Conservation (phyloP, 2,113 vertebrate genomes). For the Channa argus region DNA sequence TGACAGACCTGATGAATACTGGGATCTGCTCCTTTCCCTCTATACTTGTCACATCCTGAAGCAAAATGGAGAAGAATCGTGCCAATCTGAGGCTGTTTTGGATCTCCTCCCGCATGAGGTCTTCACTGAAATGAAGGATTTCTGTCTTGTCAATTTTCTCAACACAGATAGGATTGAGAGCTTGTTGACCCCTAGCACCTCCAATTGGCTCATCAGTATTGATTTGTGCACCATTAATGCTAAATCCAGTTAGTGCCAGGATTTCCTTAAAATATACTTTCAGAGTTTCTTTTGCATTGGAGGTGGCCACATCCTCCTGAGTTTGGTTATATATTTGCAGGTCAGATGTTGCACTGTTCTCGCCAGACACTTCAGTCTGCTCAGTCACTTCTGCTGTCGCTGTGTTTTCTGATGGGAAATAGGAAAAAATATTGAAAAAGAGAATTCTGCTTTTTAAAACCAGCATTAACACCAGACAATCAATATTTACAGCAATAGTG, state of each 20-base stretch:
- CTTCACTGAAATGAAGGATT: slow-evolving; percentile 92
- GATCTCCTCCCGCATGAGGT: slow-evolving; percentile 91
- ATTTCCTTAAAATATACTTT: slow-evolving; percentile 89
- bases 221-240: slow-evolving; percentile 86
- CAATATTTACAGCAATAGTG: background rate
- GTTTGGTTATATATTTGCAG: slow-evolving; percentile 55
- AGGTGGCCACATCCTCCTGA: slow-evolving; percentile 68
- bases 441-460: background rate
- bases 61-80: slow-evolving; percentile 94
- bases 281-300: slow-evolving; percentile 82
- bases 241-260: slow-evolving; percentile 88
- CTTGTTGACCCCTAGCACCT: slow-evolving; percentile 83
- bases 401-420: slow-evolving; percentile 54
- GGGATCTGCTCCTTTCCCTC: slow-evolving; percentile 93
- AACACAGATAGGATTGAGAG: slow-evolving; percentile 74
- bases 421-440: slow-evolving; percentile 4
- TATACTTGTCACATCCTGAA: slow-evolving; percentile 89
- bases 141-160: slow-evolving; percentile 91
- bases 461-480: background rate
- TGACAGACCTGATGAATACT: slow-evolving; percentile 90
- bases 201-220: slow-evolving; percentile 87
- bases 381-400: slow-evolving; percentile 35
- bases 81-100: slow-evolving; percentile 86
- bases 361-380: slow-evolving; percentile 33
- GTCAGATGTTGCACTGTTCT: slow-evolving; percentile 46